Evolutionary conservation across 2,888 invertebrate species (phyloP).

Genomic region (Lithophane leautieri): DNA sequence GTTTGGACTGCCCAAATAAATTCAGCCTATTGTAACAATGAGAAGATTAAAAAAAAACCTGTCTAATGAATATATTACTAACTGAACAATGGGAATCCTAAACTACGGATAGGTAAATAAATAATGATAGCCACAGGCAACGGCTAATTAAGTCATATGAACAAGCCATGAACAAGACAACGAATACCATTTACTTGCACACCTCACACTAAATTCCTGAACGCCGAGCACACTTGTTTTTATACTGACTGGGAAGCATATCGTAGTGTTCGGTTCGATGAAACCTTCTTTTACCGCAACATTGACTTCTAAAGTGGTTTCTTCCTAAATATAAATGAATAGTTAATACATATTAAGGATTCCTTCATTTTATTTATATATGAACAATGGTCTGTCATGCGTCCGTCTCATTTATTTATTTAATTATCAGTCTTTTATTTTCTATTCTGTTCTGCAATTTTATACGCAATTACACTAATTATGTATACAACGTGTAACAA

Average conservation of each 20-base stretch:
- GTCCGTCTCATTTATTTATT: too few relatives aligned
- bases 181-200: conserved; percentile 26
- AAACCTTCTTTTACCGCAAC: conserved; percentile 80
- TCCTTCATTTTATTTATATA: too few relatives aligned
- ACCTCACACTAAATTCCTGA: conserved; percentile 84
- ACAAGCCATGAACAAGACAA: not conserved
- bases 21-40: conserved; percentile 71
- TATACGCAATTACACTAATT: too few relatives aligned
- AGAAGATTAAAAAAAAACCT: not conserved
- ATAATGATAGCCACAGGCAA: not conserved
- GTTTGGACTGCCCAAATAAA: conserved; percentile 83
- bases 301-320: conserved; percentile 75
- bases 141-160: not conserved
- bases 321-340: conserved; percentile 65
- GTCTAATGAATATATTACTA: too few relatives aligned
- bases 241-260: conserved; percentile 84
- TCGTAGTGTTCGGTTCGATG: conserved; percentile 84
- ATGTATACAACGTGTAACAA: too few relatives aligned
- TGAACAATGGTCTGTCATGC: too few relatives aligned
- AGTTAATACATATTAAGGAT: too few relatives aligned
- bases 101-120: not conserved
- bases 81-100: not conserved
- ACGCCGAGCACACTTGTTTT: conserved; percentile 84
- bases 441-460: too few relatives aligned
- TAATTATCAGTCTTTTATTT: too few relatives aligned